These are phyloP conservation scores for Diadegma fenestrale DNA, from an alignment of 2,888 invertebrate genomes.

Conservation along the genomic window DNA sequence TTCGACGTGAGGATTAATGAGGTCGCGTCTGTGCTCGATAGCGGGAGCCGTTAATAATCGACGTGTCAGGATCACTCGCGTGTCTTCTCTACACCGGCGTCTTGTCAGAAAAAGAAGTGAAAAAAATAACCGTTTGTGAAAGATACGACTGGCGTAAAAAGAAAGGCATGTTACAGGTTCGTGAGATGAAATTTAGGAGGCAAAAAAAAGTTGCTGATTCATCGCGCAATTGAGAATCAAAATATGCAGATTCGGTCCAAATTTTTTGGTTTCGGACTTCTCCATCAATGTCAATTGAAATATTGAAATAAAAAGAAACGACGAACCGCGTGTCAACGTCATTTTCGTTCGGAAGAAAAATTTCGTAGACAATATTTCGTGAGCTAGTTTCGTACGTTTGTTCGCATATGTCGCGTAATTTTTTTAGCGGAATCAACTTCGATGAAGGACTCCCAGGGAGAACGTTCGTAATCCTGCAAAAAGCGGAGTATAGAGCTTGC, in stretches of 20 bases:
- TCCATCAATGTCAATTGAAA: neutral
- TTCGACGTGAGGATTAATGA: slow-evolving; percentile 58
- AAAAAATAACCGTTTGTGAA: slow-evolving; percentile 27
- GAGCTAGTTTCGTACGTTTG: neutral
- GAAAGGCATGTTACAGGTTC: neutral
- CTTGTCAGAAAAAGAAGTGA: slow-evolving; percentile 3
- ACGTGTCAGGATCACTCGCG: slow-evolving; percentile 66
- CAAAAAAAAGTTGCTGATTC: slow-evolving; percentile 6
- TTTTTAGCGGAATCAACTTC: neutral
- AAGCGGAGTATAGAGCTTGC: slow-evolving; percentile 15
- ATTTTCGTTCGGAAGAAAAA: neutral
- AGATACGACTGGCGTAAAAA: slow-evolving; percentile 6
- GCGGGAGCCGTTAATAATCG: slow-evolving; percentile 66
- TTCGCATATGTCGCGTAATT: neutral
- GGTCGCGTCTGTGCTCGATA: slow-evolving; percentile 45
- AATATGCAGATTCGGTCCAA: neutral
- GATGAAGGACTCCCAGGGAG: neutral
- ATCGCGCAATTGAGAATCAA: neutral
- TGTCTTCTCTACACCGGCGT: slow-evolving; percentile 46
- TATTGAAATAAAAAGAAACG: neutral
- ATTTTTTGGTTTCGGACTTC: neutral
- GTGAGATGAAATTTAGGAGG: neutral
- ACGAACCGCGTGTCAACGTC: neutral
- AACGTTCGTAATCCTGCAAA: neutral
- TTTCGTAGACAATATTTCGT: neutral